phyloP scores from a whole-genome alignment of 2,888 invertebrate species.

The Hypsopygia costalis region DNA sequence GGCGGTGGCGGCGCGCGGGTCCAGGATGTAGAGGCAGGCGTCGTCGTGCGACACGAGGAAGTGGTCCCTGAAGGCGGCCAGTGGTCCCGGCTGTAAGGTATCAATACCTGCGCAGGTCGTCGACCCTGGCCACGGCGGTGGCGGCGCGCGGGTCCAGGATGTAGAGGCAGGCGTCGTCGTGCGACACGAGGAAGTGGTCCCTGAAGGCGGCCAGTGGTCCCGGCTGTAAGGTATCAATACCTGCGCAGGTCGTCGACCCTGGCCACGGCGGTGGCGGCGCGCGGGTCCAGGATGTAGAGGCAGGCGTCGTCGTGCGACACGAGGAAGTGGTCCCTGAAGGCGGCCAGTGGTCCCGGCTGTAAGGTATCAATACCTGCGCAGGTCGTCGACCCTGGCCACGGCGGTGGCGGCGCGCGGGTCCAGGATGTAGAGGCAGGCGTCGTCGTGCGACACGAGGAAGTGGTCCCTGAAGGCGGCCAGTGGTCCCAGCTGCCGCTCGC shows the following conservation, averaged over 20 bases:
- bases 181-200: slow-evolving; percentile 87
- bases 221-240: slow-evolving; percentile 40
- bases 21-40: slow-evolving; percentile 86
- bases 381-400: slow-evolving; percentile 83
- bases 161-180: slow-evolving; percentile 85
- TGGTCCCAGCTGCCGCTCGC: slow-evolving; percentile 63
- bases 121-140: slow-evolving; percentile 83
- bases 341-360: neutral
- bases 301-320: slow-evolving; percentile 86
- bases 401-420: slow-evolving; percentile 86
- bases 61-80: slow-evolving; percentile 85
- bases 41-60: slow-evolving; percentile 88
- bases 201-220: slow-evolving; percentile 62
- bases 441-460: slow-evolving; percentile 87
- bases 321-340: slow-evolving; percentile 85
- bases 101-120: slow-evolving; percentile 27
- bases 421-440: slow-evolving; percentile 85
- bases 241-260: slow-evolving; percentile 83
- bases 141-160: slow-evolving; percentile 87
- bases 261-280: slow-evolving; percentile 83
- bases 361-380: slow-evolving; percentile 71
- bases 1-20: slow-evolving; percentile 84
- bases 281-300: slow-evolving; percentile 88
- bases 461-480: slow-evolving; percentile 85
- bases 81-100: slow-evolving; percentile 63